Evolutionary conservation across 2,797 vertebrate species (phyloP).

Genomic region (Intellagama lesueurii): DNA sequence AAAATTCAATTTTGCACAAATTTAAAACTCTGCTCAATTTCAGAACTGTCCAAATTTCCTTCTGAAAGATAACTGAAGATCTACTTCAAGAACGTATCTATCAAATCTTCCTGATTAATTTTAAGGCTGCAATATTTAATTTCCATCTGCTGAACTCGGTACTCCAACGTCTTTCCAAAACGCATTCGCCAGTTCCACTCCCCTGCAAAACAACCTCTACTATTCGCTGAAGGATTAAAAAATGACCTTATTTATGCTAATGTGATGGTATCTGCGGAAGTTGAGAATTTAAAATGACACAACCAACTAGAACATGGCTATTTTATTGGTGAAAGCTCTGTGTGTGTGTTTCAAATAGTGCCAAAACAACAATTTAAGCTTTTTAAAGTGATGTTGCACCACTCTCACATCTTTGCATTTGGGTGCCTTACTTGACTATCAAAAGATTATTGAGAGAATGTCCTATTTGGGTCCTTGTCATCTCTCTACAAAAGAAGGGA

Average conservation of each 20-base stretch:
- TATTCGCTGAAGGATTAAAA: neutral
- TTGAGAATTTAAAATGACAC: neutral
- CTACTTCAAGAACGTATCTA: neutral
- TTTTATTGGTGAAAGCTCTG: neutral
- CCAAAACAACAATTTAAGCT: neutral
- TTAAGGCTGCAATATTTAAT: neutral
- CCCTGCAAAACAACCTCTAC: neutral
- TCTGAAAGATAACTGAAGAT: neutral
- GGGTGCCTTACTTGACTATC: neutral
- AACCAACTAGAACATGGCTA: neutral
- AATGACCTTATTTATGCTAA: neutral
- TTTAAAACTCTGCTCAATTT: neutral
- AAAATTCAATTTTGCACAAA: neutral
- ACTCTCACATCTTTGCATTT: neutral
- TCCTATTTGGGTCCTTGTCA: neutral
- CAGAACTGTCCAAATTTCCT: neutral
- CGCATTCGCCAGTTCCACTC: neutral
- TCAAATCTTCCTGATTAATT: neutral
- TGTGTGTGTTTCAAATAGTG: neutral
- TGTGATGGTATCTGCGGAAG: neutral
- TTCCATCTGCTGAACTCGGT: neutral
- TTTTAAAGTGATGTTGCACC: no score
- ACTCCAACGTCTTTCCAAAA: neutral
- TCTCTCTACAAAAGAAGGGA: neutral
- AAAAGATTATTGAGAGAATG: neutral